Conservation (phyloP, 1,140 invertebrate genomes). For the Neuroterus valhalla region DNA sequence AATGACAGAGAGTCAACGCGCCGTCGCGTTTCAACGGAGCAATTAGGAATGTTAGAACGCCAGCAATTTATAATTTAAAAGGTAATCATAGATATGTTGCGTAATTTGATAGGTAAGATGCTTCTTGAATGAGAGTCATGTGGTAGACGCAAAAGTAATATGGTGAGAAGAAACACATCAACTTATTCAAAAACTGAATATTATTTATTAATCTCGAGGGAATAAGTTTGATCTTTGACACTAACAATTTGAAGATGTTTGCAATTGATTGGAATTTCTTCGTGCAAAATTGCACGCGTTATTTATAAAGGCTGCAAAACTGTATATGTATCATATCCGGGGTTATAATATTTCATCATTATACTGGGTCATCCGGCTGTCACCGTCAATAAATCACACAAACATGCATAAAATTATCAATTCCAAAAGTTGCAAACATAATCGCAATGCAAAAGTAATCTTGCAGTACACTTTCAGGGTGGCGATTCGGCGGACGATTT, state of each 20-base stretch:
- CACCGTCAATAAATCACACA: constrained; percentile 1
- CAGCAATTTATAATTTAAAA: background rate
- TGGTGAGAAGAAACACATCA: background rate
- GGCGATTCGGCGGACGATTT: too few species aligned
- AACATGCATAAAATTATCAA: constrained; percentile 18
- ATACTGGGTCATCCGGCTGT: constrained; percentile 19
- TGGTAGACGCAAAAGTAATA: background rate
- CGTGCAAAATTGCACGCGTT: too few species aligned
- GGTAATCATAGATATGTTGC: background rate
- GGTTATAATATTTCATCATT: constrained; percentile 18
- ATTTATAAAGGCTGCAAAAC: too few species aligned
- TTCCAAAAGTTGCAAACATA: background rate
- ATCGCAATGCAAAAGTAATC: background rate
- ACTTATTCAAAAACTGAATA: too few species aligned
- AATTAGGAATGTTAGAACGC: background rate
- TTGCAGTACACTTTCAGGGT: too few species aligned
- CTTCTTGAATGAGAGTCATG: background rate
- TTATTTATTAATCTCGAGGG: too few species aligned
- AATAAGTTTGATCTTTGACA: too few species aligned
- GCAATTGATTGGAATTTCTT: too few species aligned
- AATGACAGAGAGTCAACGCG: background rate
- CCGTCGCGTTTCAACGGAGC: background rate
- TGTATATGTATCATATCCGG: background rate
- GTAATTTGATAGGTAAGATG: background rate
- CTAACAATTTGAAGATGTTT: too few species aligned